Evolutionary conservation across 2,797 vertebrate species (phyloP), one percentile per base, ranked within the genome.

Genomic region (Cercopithecus hamlyni): DNA sequence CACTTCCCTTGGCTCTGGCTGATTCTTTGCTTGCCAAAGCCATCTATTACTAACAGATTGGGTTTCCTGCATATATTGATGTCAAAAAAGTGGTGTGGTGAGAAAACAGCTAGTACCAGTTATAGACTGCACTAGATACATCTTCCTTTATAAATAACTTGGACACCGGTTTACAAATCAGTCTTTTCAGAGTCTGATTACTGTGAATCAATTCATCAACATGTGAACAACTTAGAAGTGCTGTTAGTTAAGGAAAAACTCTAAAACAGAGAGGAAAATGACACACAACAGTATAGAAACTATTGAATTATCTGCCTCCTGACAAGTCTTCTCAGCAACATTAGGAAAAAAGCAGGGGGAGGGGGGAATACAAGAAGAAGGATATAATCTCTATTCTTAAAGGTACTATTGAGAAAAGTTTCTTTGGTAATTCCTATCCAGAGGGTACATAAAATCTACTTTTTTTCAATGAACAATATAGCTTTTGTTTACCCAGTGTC

Each of bases 41-140:
- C 81, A 92, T 97, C 84, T 58, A 96, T 91, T 96, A 97, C 67
- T 33, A 88, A 67, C 87, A 92, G 95, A 97, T 39, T 93, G 88
- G 93, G n/a, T 77, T 90, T 76, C 83, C 58, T 39, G 58, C 73
- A 77, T 90, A 88, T 83, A 96, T 52, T 80, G 81, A 93, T 91
- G 92, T 83, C 80, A 86, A 57, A 93, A 97, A 67, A 86, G 61
- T 39, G 24, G 86, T 75, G 75, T 80, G 58, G 6, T 64, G 50
- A 89, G 50, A 92, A 94, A 94, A 96, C 80, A 97, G 45, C 52
- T 85, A 41, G 73, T 82, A 30, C 73, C 67, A 52, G 30, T 50
- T 95, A 90, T 30, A 90, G 72, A 96, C 72, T 55, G 67, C 67
- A 61, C 30, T 82, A 24, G 84, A 94, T 48, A 41, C 87, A 85